Conservation (phyloP, 2,113 vertebrate genomes). For the Phyllostomus hastatus region DNA sequence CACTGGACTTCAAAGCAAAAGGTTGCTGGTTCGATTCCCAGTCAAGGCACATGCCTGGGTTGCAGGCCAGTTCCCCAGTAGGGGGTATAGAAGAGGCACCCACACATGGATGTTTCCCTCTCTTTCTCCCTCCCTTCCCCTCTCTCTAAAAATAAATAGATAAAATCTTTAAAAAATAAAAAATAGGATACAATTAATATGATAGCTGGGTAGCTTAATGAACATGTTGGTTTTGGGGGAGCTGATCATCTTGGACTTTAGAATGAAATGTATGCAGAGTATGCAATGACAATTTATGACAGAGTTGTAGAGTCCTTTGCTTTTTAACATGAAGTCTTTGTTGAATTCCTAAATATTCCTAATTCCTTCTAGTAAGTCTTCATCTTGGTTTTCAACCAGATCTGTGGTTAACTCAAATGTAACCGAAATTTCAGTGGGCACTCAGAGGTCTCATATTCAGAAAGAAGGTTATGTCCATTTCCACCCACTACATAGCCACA, state of each 20-base stretch:
- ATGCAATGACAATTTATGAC: conserved; percentile 91
- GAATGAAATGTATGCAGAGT: conserved; percentile 86
- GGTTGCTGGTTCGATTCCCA: no score
- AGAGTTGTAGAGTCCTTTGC: conserved; percentile 90
- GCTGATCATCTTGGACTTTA: conserved; percentile 80
- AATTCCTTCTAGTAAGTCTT: conserved; percentile 47
- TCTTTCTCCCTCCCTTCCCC: no score
- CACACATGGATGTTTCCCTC: no score
- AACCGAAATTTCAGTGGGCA: conserved; percentile 70
- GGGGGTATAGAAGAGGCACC: no score
- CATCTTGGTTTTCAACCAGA: background rate
- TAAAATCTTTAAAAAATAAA: background rate
- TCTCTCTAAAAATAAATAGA: no score
- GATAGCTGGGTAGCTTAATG: background rate
- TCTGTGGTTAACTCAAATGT: conserved; percentile 50
- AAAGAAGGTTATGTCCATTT: conserved; percentile 46
- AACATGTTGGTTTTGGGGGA: conserved; percentile 47
- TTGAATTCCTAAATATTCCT: conserved; percentile 87
- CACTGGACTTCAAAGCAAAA: no score
- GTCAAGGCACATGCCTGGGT: no score
- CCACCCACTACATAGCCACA: conserved; percentile 63
- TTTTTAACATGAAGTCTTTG: conserved; percentile 89
- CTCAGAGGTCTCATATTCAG: conserved; percentile 57
- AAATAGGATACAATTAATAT: background rate
- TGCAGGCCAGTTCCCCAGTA: no score